Evolutionary conservation across 30 jellyfish, hydroid and myxozoan species (phyloP), one percentile per base, ranked within the genome.

Genomic region (Pseudorhiza aurosa): DNA sequence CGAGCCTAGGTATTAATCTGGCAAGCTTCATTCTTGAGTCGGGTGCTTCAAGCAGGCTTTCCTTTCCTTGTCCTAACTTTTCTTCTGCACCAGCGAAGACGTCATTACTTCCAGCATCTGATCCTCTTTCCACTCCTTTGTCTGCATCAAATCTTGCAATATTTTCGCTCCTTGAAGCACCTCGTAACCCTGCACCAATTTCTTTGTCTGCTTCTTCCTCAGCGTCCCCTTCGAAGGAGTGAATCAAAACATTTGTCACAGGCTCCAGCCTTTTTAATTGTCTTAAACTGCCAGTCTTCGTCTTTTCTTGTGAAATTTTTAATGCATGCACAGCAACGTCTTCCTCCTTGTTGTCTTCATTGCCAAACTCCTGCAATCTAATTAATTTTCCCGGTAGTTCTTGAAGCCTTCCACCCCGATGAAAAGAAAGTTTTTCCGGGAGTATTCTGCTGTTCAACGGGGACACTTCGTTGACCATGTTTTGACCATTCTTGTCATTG

Each of bases 211-310:
- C 47, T 19, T 33, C 82, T 27, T 77, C 72, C 24, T 62, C 74
- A n/a, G 19, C 18, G 21, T 77, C 89, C 17, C 74, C 73, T 45
- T 77, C 89, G 33, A 77, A 77, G 6, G 89, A 57, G 36, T 60
- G 79, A 40, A 77, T 59, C 82, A 77, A 45, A 62, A 77, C 82
- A 62, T 49, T 59, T 0, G 75, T 77, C 31, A 46, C 89, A 35
- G 68, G 87, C 64, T 73, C 75, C 0, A 51, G 14, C 44, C 33
- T 57, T 17, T 33, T 35, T 67, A 33, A 37, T 24, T 36, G 64
- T 39, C 75, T 22, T 3, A 45, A 43, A 19, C 35, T 73, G 1
- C 87, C 75, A 49, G 87, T 62, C 8, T 44, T 18, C 21, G 76
- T 32, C 9, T 25, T 77, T 55, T 28, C 30, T 27, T 44, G 47